A percentile compares a stretch with the other conserved stretches of the same genome.
Conservation (phyloP, 2,888 invertebrate species). For the Megalurothrips usitatus region DNA sequence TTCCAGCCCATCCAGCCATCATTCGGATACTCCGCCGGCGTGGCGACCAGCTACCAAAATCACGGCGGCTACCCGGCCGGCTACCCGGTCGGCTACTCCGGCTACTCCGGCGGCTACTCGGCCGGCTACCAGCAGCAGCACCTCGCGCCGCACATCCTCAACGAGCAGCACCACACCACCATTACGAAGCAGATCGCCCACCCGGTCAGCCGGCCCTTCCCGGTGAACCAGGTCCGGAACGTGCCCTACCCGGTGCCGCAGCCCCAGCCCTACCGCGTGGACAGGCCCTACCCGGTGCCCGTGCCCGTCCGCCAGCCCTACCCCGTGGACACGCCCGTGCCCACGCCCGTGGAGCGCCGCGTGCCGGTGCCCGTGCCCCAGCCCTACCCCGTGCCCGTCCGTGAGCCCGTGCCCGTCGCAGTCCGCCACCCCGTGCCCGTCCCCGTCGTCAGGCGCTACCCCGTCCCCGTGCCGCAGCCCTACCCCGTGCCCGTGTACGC, state of each 20-base stretch:
- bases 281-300: constrained; percentile 3
- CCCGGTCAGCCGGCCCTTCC: neutral
- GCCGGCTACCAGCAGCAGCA: neutral
- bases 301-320: neutral
- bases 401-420: neutral
- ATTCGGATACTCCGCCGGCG: neutral
- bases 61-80: no score
- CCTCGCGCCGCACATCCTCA: neutral
- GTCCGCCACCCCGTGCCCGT: neutral
- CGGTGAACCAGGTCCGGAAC: neutral
- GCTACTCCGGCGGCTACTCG: neutral
- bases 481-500: neutral
- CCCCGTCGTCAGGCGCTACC: neutral
- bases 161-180: constrained; percentile 21
- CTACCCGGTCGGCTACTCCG: neutral
- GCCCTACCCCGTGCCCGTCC: neutral
- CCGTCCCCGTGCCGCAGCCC: neutral
- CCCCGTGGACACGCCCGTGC: neutral
- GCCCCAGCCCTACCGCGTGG: neutral
- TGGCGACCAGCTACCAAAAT: no score
- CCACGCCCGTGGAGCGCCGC: neutral
- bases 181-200: neutral
- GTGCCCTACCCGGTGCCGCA: neutral
- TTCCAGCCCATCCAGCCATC: neutral
- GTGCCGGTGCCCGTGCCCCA: neutral